Percentiles rank a stretch among this genome's conserved stretches.
These are phyloP conservation scores for Stratiomys singularior DNA, from an alignment of 2,888 invertebrate genomes.

Conservation along the genomic window DNA sequence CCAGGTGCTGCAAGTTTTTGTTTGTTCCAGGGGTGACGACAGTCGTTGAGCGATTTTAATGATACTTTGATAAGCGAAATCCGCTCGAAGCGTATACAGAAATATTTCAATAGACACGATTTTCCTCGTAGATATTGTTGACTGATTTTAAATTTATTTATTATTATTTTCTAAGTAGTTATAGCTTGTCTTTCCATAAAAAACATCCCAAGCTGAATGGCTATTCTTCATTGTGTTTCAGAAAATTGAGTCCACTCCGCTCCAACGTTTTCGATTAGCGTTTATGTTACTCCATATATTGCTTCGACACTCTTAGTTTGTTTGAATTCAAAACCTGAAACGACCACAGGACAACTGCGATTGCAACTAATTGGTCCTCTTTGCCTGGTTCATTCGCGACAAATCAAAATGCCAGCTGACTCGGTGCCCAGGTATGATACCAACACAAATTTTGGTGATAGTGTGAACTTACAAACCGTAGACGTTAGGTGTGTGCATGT, in stretches of 20 bases:
- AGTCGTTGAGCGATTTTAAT: neutral
- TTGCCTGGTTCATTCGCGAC: too few species aligned
- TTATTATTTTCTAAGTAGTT: neutral
- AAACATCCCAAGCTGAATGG: neutral
- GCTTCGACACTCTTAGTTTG: neutral
- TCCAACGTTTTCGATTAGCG: neutral
- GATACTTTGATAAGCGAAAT: neutral
- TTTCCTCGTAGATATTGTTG: too few species aligned
- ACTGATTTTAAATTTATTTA: too few species aligned
- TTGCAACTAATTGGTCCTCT: neutral
- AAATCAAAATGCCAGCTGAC: conserved; percentile 48
- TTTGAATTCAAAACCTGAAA: neutral
- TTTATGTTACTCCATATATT: neutral
- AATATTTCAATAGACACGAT: too few species aligned
- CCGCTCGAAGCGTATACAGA: neutral
- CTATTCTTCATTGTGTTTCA: conserved; percentile 20
- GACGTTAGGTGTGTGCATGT: neutral
- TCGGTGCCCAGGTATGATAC: conserved; percentile 48
- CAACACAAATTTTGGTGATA: too few species aligned
- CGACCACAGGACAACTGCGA: neutral
- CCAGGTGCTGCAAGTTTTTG: neutral
- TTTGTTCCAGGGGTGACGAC: neutral
- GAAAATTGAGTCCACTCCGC: neutral
- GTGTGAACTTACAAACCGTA: too few species aligned
- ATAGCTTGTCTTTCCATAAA: neutral